A percentile compares a stretch with the other conserved stretches of the same genome.
Conservation (phyloP, 1,140 invertebrate genomes). For the Macrobrachium rosenbergii region DNA sequence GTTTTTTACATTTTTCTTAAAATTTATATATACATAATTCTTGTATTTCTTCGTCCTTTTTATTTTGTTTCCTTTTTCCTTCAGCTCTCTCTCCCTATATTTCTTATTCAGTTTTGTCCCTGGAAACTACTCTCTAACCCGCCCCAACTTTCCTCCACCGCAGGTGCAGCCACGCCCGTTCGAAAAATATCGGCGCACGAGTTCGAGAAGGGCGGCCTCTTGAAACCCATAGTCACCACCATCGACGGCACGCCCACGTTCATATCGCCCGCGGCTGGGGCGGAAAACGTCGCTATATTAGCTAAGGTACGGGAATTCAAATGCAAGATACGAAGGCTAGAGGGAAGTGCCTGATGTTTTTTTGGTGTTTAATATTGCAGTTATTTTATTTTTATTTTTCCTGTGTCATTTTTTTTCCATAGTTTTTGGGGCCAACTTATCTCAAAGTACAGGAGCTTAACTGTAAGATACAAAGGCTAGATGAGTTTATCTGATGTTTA, state of each 20-base stretch:
- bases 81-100: constrained; percentile 1
- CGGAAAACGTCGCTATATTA: constrained; percentile 66
- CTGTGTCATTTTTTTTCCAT: too few species aligned
- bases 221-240: constrained; percentile 90
- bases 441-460: too few species aligned
- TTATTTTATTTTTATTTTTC: background rate
- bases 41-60: constrained; percentile 1
- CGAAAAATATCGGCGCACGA: constrained; percentile 96
- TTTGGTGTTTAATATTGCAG: background rate
- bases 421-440: too few species aligned
- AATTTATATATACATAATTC: background rate
- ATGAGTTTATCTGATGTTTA: too few species aligned
- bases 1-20: too few species aligned
- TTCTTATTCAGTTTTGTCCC: background rate
- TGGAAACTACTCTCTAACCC: background rate
- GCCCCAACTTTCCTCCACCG: constrained; percentile 72
- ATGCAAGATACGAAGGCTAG: too few species aligned
- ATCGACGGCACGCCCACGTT: constrained; percentile 93
- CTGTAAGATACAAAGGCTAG: too few species aligned
- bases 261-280: constrained; percentile 73
- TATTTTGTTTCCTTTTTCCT: background rate
- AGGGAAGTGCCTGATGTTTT: background rate
- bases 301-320: constrained; percentile 67
- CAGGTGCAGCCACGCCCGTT: constrained; percentile 90
- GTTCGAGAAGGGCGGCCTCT: constrained; percentile 90